phyloP scores from a whole-genome alignment of 1,140 invertebrate species.

The Bombus haemorrhoidalis region DNA sequence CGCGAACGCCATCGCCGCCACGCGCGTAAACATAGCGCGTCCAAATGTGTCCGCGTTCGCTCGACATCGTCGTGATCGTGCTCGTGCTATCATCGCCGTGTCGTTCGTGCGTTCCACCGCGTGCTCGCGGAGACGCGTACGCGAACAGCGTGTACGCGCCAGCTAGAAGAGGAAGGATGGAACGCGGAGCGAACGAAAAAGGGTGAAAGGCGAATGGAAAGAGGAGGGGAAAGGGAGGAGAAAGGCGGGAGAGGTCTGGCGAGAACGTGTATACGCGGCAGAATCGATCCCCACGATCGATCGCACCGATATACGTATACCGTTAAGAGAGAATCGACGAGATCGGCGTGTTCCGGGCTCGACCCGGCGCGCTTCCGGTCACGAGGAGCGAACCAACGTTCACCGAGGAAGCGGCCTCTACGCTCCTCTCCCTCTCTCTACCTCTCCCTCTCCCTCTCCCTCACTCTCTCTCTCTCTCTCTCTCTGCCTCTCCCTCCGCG shows the following conservation, averaged over 20 bases:
- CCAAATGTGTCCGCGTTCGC: slow-evolving; percentile 12
- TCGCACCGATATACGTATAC: slow-evolving; percentile 62
- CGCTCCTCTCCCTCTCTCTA: slow-evolving; percentile 34
- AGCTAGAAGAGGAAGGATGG: background rate
- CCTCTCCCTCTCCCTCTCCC: slow-evolving; percentile 29
- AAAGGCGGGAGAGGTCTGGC: slow-evolving; percentile 12
- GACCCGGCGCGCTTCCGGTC: slow-evolving; percentile 79
- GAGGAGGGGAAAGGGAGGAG: background rate
- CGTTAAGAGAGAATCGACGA: slow-evolving; percentile 72
- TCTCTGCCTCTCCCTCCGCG: background rate
- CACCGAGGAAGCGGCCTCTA: slow-evolving; percentile 52
- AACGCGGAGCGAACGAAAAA: background rate
- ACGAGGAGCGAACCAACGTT: slow-evolving; percentile 71
- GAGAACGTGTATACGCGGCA: slow-evolving; percentile 40
- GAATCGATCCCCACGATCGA: slow-evolving; percentile 68
- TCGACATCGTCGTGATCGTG: background rate
- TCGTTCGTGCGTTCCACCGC: no score
- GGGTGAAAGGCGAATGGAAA: background rate
- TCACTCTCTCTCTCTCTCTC: slow-evolving; percentile 35
- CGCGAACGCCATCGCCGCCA: background rate
- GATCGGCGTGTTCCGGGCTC: slow-evolving; percentile 79
- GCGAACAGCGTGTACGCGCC: background rate
- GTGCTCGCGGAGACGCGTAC: background rate
- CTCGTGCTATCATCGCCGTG: no score
- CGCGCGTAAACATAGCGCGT: slow-evolving; percentile 44